phyloP scores from a whole-genome alignment of 2,113 vertebrate species.

The Pardalotus punctatus region DNA sequence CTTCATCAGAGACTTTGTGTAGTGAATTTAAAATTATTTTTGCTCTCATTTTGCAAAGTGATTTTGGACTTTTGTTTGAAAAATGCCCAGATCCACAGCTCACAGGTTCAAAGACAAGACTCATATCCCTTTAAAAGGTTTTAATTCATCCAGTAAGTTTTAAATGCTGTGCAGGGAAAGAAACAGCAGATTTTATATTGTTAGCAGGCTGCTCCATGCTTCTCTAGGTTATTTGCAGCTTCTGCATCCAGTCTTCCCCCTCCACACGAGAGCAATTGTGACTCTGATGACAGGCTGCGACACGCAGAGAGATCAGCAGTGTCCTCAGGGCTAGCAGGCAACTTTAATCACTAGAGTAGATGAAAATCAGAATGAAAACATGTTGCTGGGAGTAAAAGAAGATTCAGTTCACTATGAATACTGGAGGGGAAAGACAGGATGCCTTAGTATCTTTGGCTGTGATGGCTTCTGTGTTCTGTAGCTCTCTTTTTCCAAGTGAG shows the following conservation, averaged over 20 bases:
- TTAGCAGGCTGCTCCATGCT: neutral
- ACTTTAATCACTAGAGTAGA: conserved; percentile 33
- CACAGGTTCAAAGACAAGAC: neutral
- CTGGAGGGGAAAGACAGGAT: neutral
- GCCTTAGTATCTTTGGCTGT: neutral
- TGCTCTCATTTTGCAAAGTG: neutral
- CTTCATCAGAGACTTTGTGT: neutral
- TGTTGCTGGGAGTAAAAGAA: neutral
- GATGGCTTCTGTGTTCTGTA: neutral
- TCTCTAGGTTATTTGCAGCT: neutral
- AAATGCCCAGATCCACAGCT: neutral
- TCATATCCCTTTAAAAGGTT: neutral
- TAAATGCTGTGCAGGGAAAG: neutral
- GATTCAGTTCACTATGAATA: neutral
- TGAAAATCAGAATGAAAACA: conserved; percentile 1
- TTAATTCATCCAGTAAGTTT: neutral
- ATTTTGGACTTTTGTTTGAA: neutral
- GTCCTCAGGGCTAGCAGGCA: neutral
- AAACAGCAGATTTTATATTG: neutral
- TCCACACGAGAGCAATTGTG: accelerated
- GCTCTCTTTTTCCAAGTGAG: neutral
- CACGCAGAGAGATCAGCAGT: neutral
- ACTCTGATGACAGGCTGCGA: conserved; percentile 5
- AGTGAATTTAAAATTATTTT: neutral
- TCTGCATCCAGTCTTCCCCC: neutral